Conservation (phyloP, 2,888 invertebrate species). For the Melanophora roralis region DNA sequence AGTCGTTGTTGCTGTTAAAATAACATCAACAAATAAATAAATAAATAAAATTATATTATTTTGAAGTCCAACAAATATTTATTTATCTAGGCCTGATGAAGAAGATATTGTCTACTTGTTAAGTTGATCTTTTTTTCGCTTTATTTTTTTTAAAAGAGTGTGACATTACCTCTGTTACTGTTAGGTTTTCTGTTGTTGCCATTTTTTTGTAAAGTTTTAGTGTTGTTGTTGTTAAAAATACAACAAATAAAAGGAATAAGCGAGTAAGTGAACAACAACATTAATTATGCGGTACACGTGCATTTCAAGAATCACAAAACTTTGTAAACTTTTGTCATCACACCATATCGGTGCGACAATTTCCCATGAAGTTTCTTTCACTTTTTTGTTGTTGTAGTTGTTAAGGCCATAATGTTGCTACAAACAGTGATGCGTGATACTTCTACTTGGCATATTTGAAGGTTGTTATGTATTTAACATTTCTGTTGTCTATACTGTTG, state of each 20-base stretch:
- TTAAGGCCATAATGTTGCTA: neutral
- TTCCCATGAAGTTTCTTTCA: constrained; percentile 58
- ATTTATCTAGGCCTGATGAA: constrained; percentile 15
- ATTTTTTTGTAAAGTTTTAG: neutral
- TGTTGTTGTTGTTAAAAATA: neutral
- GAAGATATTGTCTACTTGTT: neutral
- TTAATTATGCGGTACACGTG: constrained; percentile 72
- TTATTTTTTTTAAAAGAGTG: constrained; percentile 26
- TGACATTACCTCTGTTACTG: constrained; percentile 51
- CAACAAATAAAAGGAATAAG: neutral
- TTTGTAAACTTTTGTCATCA: constrained; percentile 67
- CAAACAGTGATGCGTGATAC: constrained; percentile 17
- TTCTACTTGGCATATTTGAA: constrained; percentile 51
- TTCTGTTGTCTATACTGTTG: constrained; percentile 6
- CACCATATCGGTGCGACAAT: constrained; percentile 63
- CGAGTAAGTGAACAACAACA: constrained; percentile 14
- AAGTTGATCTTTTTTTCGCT: neutral
- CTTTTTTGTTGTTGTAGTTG: neutral
- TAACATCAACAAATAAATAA: neutral
- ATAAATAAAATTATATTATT: constrained; percentile 18
- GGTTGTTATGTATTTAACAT: constrained; percentile 48
- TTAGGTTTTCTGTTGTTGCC: constrained; percentile 10
- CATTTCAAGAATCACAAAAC: constrained; percentile 73
- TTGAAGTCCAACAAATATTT: constrained; percentile 13
- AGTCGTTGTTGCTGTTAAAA: constrained; percentile 4